Percentiles rank a stretch among this genome's conserved stretches.
Evolutionary conservation across 1,140 invertebrate genomes (phyloP).

Genomic region (Cheumatopsyche charites): DNA sequence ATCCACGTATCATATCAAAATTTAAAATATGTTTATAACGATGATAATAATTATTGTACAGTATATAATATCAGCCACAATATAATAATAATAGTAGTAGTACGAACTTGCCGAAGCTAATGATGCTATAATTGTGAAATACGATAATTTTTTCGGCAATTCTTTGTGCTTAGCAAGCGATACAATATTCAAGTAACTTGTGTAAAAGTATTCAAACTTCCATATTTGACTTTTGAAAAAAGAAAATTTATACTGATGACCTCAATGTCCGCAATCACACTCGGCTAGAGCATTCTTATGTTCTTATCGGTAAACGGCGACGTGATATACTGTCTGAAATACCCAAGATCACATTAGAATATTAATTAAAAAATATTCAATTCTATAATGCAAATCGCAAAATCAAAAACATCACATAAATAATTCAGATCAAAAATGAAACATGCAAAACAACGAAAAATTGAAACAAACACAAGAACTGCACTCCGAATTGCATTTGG

Average conservation of each 20-base stretch:
- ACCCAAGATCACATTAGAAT: conserved; percentile 42
- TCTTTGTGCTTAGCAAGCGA: conserved; percentile 18
- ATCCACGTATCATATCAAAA: no score
- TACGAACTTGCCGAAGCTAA: no score
- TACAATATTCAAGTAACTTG: not conserved
- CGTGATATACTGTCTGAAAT: conserved; percentile 65
- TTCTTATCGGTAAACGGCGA: conserved; percentile 67
- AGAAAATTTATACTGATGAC: not conserved
- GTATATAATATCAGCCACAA: no score
- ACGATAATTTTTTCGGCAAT: not conserved
- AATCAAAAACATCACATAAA: conserved; percentile 27
- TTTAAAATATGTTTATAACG: no score
- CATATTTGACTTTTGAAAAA: not conserved
- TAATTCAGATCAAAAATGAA: conserved; percentile 37
- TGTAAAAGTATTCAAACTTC: not conserved
- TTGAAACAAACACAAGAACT: not conserved
- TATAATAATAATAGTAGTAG: no score
- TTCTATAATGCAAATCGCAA: not conserved
- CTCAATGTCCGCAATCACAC: not conserved
- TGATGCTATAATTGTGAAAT: not conserved
- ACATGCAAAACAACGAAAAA: not conserved
- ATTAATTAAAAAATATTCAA: conserved; percentile 10
- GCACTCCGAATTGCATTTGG: no score
- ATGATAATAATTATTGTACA: no score
- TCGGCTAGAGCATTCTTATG: conserved; percentile 63